Conservation (phyloP, 2,888 invertebrate genomes). For the Drosophila nr. fundita region DNA sequence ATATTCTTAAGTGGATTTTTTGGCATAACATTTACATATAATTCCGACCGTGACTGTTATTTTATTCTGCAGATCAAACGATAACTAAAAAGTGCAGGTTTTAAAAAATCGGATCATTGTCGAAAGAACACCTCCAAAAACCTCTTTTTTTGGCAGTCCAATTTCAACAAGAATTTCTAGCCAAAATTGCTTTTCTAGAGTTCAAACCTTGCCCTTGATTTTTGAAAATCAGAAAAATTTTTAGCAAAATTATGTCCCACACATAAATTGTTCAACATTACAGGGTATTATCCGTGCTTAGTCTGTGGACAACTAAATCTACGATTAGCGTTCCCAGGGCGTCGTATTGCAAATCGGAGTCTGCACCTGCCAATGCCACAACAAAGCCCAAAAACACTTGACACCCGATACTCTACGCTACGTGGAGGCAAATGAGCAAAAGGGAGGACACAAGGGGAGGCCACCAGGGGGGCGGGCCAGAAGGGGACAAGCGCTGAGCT, state of each 20-base stretch:
- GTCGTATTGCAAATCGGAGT: constrained; percentile 52
- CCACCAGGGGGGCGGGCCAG: constrained; percentile 6
- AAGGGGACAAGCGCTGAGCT: constrained; percentile 5
- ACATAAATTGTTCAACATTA: neutral
- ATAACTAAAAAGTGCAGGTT: neutral
- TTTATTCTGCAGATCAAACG: neutral
- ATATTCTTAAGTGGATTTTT: neutral
- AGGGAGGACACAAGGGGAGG: constrained; percentile 38
- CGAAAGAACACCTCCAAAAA: no score
- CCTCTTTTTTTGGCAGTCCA: neutral
- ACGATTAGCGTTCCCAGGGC: constrained; percentile 63
- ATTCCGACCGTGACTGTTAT: neutral
- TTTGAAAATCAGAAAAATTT: neutral
- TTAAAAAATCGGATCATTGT: no score
- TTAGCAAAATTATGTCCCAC: neutral
- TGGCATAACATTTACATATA: neutral
- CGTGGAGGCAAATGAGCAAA: neutral
- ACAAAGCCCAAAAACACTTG: constrained; percentile 48
- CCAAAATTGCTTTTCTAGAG: neutral
- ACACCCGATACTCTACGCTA: constrained; percentile 49
- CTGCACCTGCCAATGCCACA: constrained; percentile 61
- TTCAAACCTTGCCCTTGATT: neutral
- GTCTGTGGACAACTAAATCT: constrained; percentile 15
- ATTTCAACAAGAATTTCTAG: neutral
- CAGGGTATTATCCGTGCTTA: constrained; percentile 15